phyloP scores from a whole-genome alignment of 2,113 vertebrate species.

The Oryzias curvinotus region DNA sequence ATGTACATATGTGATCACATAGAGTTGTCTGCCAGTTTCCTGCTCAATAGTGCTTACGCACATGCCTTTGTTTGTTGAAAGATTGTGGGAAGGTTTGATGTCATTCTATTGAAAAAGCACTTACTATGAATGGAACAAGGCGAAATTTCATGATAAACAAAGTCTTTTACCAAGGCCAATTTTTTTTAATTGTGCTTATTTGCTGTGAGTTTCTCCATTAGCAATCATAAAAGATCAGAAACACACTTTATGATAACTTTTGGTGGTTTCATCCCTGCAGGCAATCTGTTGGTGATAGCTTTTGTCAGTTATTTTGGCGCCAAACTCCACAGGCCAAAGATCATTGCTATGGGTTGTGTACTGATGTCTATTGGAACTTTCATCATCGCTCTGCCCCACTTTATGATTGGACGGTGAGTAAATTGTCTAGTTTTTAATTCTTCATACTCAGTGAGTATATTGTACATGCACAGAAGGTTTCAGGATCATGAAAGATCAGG shows the following conservation, averaged over 20 bases:
- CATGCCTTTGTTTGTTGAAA: background rate
- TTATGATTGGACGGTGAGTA: conserved; percentile 90
- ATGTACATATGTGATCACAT: too few relatives aligned
- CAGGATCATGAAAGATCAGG: too few relatives aligned
- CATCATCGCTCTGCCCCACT: conserved; percentile 89
- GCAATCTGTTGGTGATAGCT: conserved; percentile 90
- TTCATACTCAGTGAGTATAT: too few relatives aligned
- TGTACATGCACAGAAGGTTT: too few relatives aligned
- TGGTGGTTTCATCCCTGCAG: conserved; percentile 61
- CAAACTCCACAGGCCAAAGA: conserved; percentile 89
- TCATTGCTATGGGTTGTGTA: conserved; percentile 88
- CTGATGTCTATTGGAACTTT: conserved; percentile 92
- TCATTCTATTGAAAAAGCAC: conserved; percentile 7
- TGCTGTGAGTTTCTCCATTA: conserved; percentile 6
- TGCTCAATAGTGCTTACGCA: background rate
- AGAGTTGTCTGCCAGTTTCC: too few relatives aligned
- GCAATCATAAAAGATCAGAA: background rate
- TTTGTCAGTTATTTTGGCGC: conserved; percentile 95
- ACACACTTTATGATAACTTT: background rate
- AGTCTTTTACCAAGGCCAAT: conserved; percentile 5
- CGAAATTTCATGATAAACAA: background rate
- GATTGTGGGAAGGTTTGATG: conserved; percentile 10
- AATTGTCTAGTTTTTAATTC: background rate
- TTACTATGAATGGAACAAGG: conserved; percentile 8
- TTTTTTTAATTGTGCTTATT: conserved; percentile 2